Conservation (phyloP, 1,140 invertebrate species). For the Diuraphis noxia region DNA sequence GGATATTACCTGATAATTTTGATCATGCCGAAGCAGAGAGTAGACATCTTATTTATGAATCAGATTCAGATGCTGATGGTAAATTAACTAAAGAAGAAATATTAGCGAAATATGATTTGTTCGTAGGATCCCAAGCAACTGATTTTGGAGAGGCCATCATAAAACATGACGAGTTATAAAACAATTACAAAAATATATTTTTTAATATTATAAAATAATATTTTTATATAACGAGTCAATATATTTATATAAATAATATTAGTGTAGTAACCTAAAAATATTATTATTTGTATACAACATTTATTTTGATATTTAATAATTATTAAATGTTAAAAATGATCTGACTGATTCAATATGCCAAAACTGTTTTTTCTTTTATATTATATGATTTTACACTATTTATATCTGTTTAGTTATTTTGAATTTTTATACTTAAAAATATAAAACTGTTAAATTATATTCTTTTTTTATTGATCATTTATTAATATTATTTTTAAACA, state of each 20-base stretch:
- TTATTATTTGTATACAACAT: background rate
- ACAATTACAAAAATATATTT: background rate
- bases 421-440: background rate
- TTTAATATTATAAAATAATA: background rate
- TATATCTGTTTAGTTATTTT: background rate
- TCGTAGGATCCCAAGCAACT: conserved; percentile 97
- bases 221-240: background rate
- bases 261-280: background rate
- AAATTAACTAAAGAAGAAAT: conserved; percentile 91
- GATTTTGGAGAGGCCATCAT: conserved; percentile 96
- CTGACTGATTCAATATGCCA: conserved; percentile 34
- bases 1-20: conserved; percentile 95
- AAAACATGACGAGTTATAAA: conserved; percentile 91
- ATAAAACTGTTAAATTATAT: background rate
- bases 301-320: conserved; percentile 11
- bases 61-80: conserved; percentile 88
- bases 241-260: background rate
- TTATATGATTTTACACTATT: background rate
- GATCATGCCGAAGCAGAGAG: conserved; percentile 96
- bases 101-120: conserved; percentile 93
- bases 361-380: background rate
- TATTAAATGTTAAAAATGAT: background rate
- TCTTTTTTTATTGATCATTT: background rate
- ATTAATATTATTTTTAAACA: background rate
- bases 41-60: conserved; percentile 91